Percentiles rank a stretch among this genome's conserved stretches.
Conservation (phyloP, 2,797 vertebrate species). For the Helostoma temminkii region DNA sequence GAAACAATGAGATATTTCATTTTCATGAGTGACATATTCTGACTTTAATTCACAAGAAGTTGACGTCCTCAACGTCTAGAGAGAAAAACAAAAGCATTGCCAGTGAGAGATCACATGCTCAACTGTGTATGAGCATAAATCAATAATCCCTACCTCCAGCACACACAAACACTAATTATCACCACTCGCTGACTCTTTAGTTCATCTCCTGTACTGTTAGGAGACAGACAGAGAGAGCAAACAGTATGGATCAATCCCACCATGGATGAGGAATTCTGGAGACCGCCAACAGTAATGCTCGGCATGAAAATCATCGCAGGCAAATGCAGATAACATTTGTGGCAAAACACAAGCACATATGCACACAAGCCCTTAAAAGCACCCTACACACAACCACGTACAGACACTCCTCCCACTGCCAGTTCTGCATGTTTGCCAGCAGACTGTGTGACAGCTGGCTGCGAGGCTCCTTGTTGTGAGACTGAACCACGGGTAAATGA, state of each 20-base stretch:
- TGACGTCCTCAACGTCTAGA: neutral
- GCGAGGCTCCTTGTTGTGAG: slow-evolving; percentile 44
- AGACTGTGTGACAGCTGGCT: slow-evolving; percentile 63
- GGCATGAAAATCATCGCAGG: slow-evolving; percentile 6
- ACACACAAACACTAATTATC: slow-evolving; percentile 30
- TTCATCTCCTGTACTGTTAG: slow-evolving; percentile 20
- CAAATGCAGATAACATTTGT: slow-evolving; percentile 21
- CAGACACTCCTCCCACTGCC: neutral
- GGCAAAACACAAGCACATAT: slow-evolving; percentile 22
- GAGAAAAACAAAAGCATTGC: slow-evolving; percentile 3
- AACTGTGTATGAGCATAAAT: slow-evolving; percentile 31
- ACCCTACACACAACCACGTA: slow-evolving; percentile 4
- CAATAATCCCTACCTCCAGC: slow-evolving; percentile 39
- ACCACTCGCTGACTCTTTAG: slow-evolving; percentile 1
- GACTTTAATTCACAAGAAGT: neutral
- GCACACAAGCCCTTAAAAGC: slow-evolving; percentile 15
- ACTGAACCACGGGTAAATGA: slow-evolving; percentile 71
- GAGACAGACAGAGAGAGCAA: neutral
- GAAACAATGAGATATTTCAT: neutral
- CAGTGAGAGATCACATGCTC: slow-evolving; percentile 37
- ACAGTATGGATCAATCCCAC: slow-evolving; percentile 17
- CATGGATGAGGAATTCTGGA: slow-evolving; percentile 13
- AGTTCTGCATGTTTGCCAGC: slow-evolving; percentile 44
- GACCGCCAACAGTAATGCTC: neutral
- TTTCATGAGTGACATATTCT: neutral